Percentiles rank a stretch among this genome's conserved stretches.
These are phyloP conservation scores for Eulithis testata DNA, from an alignment of 2,888 invertebrate species.

Conservation along the genomic window DNA sequence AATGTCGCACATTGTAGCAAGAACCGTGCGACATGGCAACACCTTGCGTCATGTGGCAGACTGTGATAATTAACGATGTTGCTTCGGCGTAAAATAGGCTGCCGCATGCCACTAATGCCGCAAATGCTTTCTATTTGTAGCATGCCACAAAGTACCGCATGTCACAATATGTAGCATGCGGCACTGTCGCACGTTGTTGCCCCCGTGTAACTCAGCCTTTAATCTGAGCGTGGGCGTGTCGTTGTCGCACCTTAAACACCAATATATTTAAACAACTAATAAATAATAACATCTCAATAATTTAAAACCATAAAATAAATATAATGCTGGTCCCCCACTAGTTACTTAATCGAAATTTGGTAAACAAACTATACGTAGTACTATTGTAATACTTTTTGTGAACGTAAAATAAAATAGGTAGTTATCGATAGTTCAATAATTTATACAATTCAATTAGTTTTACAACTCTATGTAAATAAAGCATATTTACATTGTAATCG, in stretches of 20 bases:
- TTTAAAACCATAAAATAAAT: conserved; percentile 32
- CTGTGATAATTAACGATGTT: too few species aligned
- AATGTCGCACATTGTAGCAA: too few species aligned
- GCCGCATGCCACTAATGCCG: too few species aligned
- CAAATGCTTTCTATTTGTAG: too few species aligned
- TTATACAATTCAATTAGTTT: conserved; percentile 29
- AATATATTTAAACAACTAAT: conserved; percentile 30
- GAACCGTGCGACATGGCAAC: too few species aligned
- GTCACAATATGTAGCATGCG: too few species aligned
- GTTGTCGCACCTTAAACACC: conserved; percentile 34
- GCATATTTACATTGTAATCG: conserved; percentile 15
- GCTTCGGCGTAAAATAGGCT: too few species aligned
- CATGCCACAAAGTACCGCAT: too few species aligned
- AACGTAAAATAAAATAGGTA: conserved; percentile 21
- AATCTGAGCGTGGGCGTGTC: conserved; percentile 36
- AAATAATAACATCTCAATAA: conserved; percentile 25
- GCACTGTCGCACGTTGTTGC: too few species aligned
- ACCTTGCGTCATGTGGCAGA: too few species aligned
- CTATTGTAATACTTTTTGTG: conserved; percentile 21
- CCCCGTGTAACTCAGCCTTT: too few species aligned
- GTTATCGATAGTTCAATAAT: conserved; percentile 8
- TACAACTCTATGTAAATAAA: conserved; percentile 22
- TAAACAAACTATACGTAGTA: conserved; percentile 9
- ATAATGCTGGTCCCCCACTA: conserved; percentile 33
- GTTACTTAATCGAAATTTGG: conserved; percentile 33